phyloP scores from a whole-genome alignment of 2,888 invertebrate genomes.

The Dioctria rufipes region DNA sequence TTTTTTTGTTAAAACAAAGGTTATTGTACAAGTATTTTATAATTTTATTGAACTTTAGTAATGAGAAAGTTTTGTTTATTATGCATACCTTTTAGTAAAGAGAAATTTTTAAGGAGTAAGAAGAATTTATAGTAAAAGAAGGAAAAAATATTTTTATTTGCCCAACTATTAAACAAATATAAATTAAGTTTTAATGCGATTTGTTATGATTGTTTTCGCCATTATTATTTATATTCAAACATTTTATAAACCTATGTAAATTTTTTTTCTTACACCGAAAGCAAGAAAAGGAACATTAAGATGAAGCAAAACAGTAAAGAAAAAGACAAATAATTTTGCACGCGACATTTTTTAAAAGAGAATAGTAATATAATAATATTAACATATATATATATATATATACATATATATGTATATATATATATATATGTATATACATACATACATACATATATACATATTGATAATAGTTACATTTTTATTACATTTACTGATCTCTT shows the following conservation, averaged over 20 bases:
- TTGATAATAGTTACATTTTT: no score
- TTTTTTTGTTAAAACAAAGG: background rate
- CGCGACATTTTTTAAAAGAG: no score
- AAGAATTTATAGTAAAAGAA: no score
- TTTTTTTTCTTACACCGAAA: background rate
- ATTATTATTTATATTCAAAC: background rate
- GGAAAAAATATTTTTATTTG: background rate
- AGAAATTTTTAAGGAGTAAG: background rate
- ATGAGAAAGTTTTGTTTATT: background rate
- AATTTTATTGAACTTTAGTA: background rate
- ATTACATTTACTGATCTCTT: no score
- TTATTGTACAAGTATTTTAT: background rate
- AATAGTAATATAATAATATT: no score
- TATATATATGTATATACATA: no score
- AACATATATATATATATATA: no score
- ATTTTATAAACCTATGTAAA: background rate
- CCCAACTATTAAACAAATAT: background rate
- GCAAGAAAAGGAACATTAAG: background rate
- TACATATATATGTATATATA: no score
- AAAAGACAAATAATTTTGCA: no score
- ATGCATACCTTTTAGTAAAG: background rate
- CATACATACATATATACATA: no score
- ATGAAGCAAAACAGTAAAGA: no score
- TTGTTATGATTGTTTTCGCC: background rate
- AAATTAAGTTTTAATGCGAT: background rate